A percentile compares a stretch with the other conserved stretches of the same genome.
Conservation (phyloP, 1,140 invertebrate species). For the Achatina immaculata region DNA sequence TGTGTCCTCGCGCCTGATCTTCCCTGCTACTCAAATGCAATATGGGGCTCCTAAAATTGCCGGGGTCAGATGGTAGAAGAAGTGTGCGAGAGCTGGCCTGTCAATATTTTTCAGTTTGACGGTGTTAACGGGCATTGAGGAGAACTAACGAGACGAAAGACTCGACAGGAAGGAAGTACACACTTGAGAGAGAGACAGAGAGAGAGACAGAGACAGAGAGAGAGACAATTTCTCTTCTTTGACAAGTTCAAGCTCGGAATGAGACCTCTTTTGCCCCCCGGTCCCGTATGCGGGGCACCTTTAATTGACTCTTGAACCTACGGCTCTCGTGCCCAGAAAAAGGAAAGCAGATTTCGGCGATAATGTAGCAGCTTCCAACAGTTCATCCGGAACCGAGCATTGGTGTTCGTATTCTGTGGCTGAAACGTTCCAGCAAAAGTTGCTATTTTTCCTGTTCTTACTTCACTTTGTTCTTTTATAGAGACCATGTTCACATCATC, state of each 20-base stretch:
- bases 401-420: not conserved
- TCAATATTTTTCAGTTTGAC: conserved; percentile 20
- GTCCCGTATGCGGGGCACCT: conserved; percentile 1
- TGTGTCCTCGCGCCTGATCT: not conserved
- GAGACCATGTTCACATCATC: too few relatives aligned
- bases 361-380: not conserved
- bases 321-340: not conserved
- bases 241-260: not conserved
- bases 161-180: not conserved
- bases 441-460: too few relatives aligned
- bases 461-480: too few relatives aligned
- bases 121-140: not conserved
- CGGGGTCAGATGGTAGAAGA: not conserved
- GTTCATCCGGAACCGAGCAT: not conserved
- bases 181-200: conserved; percentile 9
- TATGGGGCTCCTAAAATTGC: not conserved
- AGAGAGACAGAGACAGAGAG: too few relatives aligned
- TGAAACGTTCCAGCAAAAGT: too few relatives aligned
- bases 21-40: conserved; percentile 3
- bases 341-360: conserved; percentile 15
- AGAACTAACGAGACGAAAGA: conserved; percentile 20
- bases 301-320: conserved; percentile 34
- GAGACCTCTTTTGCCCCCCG: not conserved
- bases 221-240: conserved; percentile 19
- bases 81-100: not conserved